These are phyloP conservation scores for Ia io DNA, from an alignment of 2,113 vertebrate genomes.

Conservation along the genomic window DNA sequence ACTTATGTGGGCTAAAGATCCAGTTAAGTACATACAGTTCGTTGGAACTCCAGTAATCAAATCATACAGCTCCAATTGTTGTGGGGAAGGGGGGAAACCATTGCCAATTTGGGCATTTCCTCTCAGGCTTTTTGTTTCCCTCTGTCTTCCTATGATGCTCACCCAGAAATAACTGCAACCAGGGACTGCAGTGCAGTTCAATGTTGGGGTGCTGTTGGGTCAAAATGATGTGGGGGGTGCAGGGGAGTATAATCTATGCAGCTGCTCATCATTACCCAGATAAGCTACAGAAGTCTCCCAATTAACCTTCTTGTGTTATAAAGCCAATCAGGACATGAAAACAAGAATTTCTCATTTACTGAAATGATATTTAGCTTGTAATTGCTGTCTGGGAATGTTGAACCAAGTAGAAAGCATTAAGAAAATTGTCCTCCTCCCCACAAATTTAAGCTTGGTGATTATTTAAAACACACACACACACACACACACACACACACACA, in stretches of 20 bases:
- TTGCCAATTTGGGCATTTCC: neutral
- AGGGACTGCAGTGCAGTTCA: neutral
- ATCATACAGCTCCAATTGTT: neutral
- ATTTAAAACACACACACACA: neutral
- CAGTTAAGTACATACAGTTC: neutral
- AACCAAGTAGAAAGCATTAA: constrained; percentile 58
- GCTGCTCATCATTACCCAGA: constrained; percentile 65
- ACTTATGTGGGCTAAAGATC: neutral
- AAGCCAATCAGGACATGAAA: constrained; percentile 54
- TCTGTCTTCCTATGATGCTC: neutral
- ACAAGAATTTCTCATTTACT: constrained; percentile 65
- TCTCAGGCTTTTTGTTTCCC: neutral
- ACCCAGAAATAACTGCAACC: neutral
- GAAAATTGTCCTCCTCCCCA: constrained; percentile 8
- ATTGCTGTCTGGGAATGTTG: constrained; percentile 42
- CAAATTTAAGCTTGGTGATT: constrained; percentile 42
- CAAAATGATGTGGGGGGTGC: neutral
- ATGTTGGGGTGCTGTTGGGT: neutral
- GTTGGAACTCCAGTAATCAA: neutral
- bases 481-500: neutral
- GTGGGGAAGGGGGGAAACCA: rapidly evolving
- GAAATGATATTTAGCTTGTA: constrained; percentile 70
- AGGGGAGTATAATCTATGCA: constrained; percentile 20
- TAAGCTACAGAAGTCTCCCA: constrained; percentile 41
- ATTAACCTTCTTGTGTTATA: constrained; percentile 59